Base-by-base conservation (phyloP, 1,140 invertebrate genomes). In the Tyrophagus putrescentiae region DNA sequence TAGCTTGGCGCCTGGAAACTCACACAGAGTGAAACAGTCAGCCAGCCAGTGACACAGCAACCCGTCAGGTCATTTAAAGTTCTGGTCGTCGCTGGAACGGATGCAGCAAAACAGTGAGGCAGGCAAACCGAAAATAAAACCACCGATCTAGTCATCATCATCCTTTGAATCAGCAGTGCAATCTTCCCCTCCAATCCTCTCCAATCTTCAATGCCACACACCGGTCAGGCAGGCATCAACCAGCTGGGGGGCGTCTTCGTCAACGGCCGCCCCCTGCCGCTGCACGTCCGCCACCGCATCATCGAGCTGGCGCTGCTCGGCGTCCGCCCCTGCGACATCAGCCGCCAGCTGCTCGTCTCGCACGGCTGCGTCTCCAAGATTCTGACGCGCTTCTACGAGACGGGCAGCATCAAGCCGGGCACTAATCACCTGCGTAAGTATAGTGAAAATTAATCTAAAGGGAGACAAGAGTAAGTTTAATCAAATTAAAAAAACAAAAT, bases 311-410 rank as follows among this genome's bases (percentile, higher is more conserved):
- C 91, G 18, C 75, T 93, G 59, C 79, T 91, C 69, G 77, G 77
- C 11, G 89, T 95, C 0, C 76, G 92, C 57, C 92, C 92, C 9
- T 96, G 92, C 72, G 92, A 96, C 74, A 97, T 96, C 70, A 93
- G 88, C 4, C 74, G 92, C 44, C 89, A 94, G 70, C 76, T 97
- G 28, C 77, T 93, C 11, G 94, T 98, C 6, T 95, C 90, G 0
- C 92, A 97, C 70, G 93, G 93, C 64, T 87, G 85, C 69, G 88
- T 93, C n/a, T 93, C 88, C 11, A 97, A 97, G 77, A 97, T 97
- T 64, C 77, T 99, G 11, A 95, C 91, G 3, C 78, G 93, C 61
- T 98, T 94, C 75, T 95, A 93, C 69, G 87, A 93, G 73, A 93
- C 89, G 6, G 89, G 67, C 45, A 23, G 18, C 44, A 91, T 93